phyloP scores from a whole-genome alignment of 2,797 vertebrate genomes.

The Pagetopsis macropterus region DNA sequence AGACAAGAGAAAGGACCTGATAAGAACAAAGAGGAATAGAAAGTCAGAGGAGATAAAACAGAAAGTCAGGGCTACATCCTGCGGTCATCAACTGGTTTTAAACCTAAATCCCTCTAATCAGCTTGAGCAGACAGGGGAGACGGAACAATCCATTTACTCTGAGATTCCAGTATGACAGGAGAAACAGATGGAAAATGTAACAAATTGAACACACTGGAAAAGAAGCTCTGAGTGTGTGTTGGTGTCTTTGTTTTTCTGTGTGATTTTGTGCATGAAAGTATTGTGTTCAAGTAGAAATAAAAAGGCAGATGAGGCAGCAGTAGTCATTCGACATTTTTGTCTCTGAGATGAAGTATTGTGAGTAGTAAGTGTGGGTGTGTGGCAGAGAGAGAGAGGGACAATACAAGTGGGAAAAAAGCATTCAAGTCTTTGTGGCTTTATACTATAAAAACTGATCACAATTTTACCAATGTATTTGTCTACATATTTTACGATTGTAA shows the following conservation, averaged over 20 bases:
- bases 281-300: slow-evolving; percentile 29
- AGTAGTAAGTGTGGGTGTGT: slow-evolving; percentile 16
- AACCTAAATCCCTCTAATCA: slow-evolving; percentile 73
- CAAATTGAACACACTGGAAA: slow-evolving; percentile 60
- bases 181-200: slow-evolving; percentile 61
- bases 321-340: slow-evolving; percentile 44
- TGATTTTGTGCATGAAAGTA: slow-evolving; percentile 12
- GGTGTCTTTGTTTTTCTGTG: slow-evolving; percentile 1
- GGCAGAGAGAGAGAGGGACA: not conserved
- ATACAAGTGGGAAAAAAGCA: not conserved
- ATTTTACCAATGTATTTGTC: slow-evolving; percentile 18
- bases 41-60: slow-evolving; percentile 55
- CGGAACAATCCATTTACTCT: slow-evolving; percentile 63
- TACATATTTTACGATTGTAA: not conserved
- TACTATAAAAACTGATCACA: slow-evolving; percentile 17
- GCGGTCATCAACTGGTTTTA: slow-evolving; percentile 68
- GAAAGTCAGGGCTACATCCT: slow-evolving; percentile 44
- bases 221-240: slow-evolving; percentile 28
- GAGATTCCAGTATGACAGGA: slow-evolving; percentile 74
- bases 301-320: slow-evolving; percentile 28
- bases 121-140: slow-evolving; percentile 59
- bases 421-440: not conserved
- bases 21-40: slow-evolving; percentile 62
- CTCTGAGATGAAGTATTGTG: slow-evolving; percentile 1
- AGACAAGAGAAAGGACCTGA: slow-evolving; percentile 36